phyloP scores from a whole-genome alignment of 2,888 invertebrate genomes.

The Oligia fasciuncula region DNA sequence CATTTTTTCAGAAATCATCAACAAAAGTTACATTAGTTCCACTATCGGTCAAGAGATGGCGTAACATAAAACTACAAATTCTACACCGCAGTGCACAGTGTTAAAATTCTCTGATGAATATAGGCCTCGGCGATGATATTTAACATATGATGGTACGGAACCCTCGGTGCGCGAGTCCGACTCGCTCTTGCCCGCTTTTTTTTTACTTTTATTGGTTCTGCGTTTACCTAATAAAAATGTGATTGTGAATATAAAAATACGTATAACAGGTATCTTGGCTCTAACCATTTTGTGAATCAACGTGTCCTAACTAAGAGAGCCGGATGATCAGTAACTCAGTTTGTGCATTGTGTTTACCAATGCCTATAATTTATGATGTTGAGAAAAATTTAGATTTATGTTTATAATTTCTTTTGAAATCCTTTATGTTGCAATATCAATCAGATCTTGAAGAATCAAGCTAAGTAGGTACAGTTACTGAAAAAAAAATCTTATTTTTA shows the following conservation, averaged over 20 bases:
- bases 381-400: background rate
- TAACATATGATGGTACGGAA: no score
- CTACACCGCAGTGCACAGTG: no score
- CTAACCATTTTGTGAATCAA: background rate
- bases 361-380: background rate
- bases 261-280: background rate
- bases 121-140: no score
- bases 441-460: background rate
- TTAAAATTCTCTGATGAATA: no score
- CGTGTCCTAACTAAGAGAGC: background rate
- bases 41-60: no score
- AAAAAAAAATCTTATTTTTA: background rate
- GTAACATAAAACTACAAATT: no score
- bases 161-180: no score
- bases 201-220: background rate
- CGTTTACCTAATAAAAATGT: background rate
- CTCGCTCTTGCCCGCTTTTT: no score
- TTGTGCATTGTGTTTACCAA: background rate
- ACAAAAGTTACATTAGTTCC: no score
- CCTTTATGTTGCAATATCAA: background rate
- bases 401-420: background rate
- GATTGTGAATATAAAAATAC: background rate
- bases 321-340: background rate
- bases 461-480: background rate
- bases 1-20: no score